Base-by-base conservation (phyloP, 2,113 vertebrate genomes). In the Donacobius atricapilla region DNA sequence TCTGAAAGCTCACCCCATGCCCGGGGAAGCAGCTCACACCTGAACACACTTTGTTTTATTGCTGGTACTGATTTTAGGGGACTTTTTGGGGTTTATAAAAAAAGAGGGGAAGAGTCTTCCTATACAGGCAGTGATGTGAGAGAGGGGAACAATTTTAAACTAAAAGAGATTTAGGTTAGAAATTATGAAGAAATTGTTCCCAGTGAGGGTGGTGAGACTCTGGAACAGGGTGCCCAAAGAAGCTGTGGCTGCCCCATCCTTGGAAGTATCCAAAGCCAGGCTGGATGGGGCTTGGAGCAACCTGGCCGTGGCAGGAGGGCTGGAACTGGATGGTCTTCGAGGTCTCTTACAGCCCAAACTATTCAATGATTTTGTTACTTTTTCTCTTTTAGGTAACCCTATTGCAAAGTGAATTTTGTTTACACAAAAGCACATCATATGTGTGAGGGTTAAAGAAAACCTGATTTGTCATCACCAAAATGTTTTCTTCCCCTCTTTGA, bases 151-250 rank as follows among this genome's bases (percentile, higher is more conserved):
- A 48, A 10, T 20, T 90, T 70, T 56, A 37, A 90, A 63, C 18
- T 56, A 40, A 42, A 77, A 63, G 4, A 42, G 6, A 48, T 63
- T 90, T 28, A 24, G 6, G 14, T 33, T 11, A 69, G 35, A 70
- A 70, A 77, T 70, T 20, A 42, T 0, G 0, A 63, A 63, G 2
- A 44, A 70, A 33, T 70, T 56, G 0, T 50, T 50, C 11, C 7
- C 6, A 42, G 25, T 33, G 31, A 50, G 8, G 10, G 10, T 69
- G 12, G 3, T 1, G 12, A 48, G 12, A 22, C 11, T 6, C 15
- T 42, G 42, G 31, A 10, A 69, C 25, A 54, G 30, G 14, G 0
- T 54, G 14, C 9, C 21, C n/a, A 54, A 40, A 9, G 16, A 40
- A 75, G 35, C n/a, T 61, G 30, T 42, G 54, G 8, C 18, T 76